Base-by-base conservation (phyloP, 2,888 invertebrate species). In the Melieria omissa region DNA sequence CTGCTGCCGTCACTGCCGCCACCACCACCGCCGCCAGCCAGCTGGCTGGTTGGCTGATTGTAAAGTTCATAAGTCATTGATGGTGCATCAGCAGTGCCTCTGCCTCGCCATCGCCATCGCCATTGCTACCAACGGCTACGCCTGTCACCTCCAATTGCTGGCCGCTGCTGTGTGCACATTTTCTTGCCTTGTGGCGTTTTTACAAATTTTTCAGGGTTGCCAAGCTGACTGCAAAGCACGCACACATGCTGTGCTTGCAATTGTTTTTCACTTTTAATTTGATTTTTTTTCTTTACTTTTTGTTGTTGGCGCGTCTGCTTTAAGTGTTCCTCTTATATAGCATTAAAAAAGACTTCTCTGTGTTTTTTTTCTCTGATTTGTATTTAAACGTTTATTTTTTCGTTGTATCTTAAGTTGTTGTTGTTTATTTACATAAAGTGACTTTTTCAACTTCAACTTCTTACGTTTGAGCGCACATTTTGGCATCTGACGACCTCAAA, bases 401-500 rank as follows among this genome's bases (percentile, higher is more conserved):
- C 41, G 6, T 8, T 42, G 6, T 52, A 42, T n/a, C 5, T 5
- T 54, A 16, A 54, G 42, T 49, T 49, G 9, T 49, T 49, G 9
- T 10, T 49, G 9, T 49, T 49, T 9, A 10, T 54, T 52, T 12
- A 64, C 64, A 14, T 9, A 47, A 63, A 47, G 49, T 63, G 64
- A 64, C 49, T 49, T 64, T 64, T 64, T 64, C 64, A 65, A 65
- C 64, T 65, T 66, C 57, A 66, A 57, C 65, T 65, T 55, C 65
- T 66, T 66, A 66, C 58, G 66, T 66, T 58, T 45, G 68, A 61
- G 60, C 54, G 62, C 68, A 68, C 68, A 62, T 62, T 68, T 68
- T 68, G 68, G 68, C 68, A 54, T 68, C 61, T 62, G 68, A 54
- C 73, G 73, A 73, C 73, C 73, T 73, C 73, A 73, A 73, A 73